phyloP scores from a whole-genome alignment of 2,888 invertebrate genomes.

The Pandemis heparana region DNA sequence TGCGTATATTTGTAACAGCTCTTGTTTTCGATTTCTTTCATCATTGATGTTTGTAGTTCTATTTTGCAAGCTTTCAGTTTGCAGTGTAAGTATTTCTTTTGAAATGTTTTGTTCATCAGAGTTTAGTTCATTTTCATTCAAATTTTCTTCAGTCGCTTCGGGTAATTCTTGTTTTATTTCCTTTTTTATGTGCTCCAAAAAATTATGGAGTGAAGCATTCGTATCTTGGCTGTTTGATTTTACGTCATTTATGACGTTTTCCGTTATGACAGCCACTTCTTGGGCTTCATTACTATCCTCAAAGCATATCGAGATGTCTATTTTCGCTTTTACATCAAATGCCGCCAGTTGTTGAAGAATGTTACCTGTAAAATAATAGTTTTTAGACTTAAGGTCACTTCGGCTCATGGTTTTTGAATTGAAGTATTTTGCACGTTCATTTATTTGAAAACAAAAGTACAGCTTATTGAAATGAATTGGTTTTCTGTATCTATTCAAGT shows the following conservation, averaged over 20 bases:
- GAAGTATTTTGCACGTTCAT: not conserved
- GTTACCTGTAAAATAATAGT: slow-evolving; percentile 10
- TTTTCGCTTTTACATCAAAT: slow-evolving; percentile 26
- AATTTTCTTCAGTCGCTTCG: not conserved
- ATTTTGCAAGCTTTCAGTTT: slow-evolving; percentile 5
- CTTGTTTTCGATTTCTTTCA: slow-evolving; percentile 21
- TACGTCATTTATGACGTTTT: slow-evolving; percentile 8
- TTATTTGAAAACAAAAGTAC: not conserved
- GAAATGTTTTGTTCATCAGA: not conserved
- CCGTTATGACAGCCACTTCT: slow-evolving; percentile 7
- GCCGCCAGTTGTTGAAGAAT: slow-evolving; percentile 16
- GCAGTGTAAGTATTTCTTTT: not conserved
- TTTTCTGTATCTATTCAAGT: not conserved
- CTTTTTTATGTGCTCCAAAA: not conserved
- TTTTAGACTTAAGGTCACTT: not conserved
- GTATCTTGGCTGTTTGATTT: not conserved
- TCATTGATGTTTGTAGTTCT: not conserved
- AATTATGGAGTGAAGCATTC: not conserved
- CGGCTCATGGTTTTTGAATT: not conserved
- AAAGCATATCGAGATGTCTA: slow-evolving; percentile 19
- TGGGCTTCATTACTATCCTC: slow-evolving; percentile 14
- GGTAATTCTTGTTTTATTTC: slow-evolving; percentile 4
- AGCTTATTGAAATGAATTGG: not conserved
- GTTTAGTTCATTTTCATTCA: not conserved
- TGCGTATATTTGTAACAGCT: slow-evolving; percentile 5